Percentiles rank a stretch among this genome's conserved stretches.
phyloP scores from a whole-genome alignment of 2,113 vertebrate genomes.

The Anolis sagrei region DNA sequence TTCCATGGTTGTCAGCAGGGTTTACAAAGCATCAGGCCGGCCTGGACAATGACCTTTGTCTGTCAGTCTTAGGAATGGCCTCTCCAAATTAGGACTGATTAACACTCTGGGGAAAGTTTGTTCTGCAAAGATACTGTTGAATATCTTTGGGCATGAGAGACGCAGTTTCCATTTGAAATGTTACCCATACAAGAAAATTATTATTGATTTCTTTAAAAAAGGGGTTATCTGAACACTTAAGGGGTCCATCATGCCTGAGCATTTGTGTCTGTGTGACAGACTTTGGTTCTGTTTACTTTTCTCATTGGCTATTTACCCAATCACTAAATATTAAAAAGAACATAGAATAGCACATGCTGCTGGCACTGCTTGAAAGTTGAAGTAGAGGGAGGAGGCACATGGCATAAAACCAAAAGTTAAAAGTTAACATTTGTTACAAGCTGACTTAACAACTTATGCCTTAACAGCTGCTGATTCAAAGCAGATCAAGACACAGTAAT shows the following conservation, averaged over 20 bases:
- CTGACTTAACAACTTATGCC: constrained; percentile 2
- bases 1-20: constrained; percentile 23
- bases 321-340: constrained; percentile 11
- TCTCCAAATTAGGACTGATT: constrained; percentile 35
- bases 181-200: constrained; percentile 9
- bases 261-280: not conserved
- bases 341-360: not conserved
- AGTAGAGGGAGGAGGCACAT: not conserved
- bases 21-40: constrained; percentile 15
- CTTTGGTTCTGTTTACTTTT: constrained; percentile 11
- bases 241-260: not conserved
- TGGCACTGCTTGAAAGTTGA: constrained; percentile 5
- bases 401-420: constrained; percentile 6
- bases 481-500: not conserved
- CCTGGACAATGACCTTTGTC: constrained; percentile 39
- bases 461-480: constrained; percentile 1
- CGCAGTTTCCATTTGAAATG: constrained; percentile 16
- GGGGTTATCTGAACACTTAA: not conserved
- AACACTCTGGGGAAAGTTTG: constrained; percentile 30
- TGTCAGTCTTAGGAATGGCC: constrained; percentile 29
- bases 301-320: constrained; percentile 5
- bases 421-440: constrained; percentile 16
- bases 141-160: constrained; percentile 2
- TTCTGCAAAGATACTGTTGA: constrained; percentile 20
- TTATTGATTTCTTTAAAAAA: constrained; percentile 8